Conservation (phyloP, 2,888 invertebrate species). For the Andrena marginata region DNA sequence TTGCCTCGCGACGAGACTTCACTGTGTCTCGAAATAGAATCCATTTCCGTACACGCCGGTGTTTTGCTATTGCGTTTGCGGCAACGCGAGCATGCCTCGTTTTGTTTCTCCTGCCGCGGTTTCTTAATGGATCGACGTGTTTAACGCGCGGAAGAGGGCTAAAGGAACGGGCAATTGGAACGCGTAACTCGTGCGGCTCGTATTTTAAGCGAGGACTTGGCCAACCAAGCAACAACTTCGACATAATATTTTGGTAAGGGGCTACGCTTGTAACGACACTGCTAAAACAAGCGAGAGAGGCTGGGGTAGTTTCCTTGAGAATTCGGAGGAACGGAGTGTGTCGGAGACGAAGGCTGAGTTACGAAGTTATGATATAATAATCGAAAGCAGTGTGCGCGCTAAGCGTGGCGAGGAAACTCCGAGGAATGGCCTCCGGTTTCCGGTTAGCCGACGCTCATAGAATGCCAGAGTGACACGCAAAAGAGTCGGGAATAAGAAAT, state of each 20-base stretch:
- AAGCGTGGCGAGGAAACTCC: constrained; percentile 26
- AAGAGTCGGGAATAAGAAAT: constrained; percentile 57
- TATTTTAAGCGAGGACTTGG: not conserved
- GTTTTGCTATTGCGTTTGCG: constrained; percentile 34
- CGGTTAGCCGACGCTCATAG: constrained; percentile 57
- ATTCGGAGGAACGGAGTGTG: too few species aligned
- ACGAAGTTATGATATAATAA: not conserved
- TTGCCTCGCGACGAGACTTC: constrained; percentile 8
- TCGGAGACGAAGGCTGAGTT: not conserved
- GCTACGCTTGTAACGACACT: too few species aligned
- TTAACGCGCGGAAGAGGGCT: not conserved
- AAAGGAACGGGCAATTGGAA: not conserved
- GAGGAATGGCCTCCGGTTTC: constrained; percentile 53
- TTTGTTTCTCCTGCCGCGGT: constrained; percentile 1
- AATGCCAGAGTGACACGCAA: constrained; percentile 59
- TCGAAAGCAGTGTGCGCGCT: constrained; percentile 14
- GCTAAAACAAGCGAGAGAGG: not conserved
- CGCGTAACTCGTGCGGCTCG: not conserved
- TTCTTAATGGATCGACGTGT: not conserved
- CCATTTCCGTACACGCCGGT: constrained; percentile 4
- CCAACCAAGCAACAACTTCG: not conserved
- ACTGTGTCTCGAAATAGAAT: constrained; percentile 29
- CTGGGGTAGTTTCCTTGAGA: too few species aligned
- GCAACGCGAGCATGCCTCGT: not conserved
- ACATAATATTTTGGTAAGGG: not conserved